phyloP scores from a whole-genome alignment of 2,888 invertebrate species.

The Drosophila aldrichi region DNA sequence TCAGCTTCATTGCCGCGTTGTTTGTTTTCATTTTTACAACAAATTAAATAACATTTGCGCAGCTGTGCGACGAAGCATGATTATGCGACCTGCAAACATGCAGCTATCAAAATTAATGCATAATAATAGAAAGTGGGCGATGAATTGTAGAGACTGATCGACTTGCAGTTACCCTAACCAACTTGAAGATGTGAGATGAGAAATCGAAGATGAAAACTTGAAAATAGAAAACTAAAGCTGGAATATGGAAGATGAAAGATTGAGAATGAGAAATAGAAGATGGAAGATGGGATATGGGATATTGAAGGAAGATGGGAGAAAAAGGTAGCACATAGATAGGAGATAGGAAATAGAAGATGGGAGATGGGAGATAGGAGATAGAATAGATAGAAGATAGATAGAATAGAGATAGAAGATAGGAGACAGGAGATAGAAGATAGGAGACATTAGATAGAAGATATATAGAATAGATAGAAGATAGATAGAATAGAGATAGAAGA shows the following conservation, averaged over 20 bases:
- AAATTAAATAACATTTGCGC: conserved; percentile 61
- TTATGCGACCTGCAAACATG: conserved; percentile 13
- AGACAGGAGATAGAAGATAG: too few relatives aligned
- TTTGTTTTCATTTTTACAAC: background rate
- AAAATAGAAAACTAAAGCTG: background rate
- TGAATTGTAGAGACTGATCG: background rate
- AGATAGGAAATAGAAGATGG: too few relatives aligned
- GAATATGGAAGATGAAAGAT: background rate
- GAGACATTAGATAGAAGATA: too few relatives aligned
- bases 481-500: too few relatives aligned
- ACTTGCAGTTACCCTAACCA: background rate
- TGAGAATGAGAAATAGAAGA: too few relatives aligned
- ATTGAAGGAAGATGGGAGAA: too few relatives aligned
- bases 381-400: too few relatives aligned
- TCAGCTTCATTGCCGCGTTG: conserved; percentile 4
- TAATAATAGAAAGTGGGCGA: background rate
- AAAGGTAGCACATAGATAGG: too few relatives aligned
- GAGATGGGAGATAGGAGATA: too few relatives aligned
- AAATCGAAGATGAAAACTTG: background rate
- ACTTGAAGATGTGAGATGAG: background rate
- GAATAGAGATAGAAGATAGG: too few relatives aligned
- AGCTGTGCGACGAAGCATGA: conserved; percentile 25
- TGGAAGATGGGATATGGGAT: background rate
- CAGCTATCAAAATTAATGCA: conserved; percentile 21
- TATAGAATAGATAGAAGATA: too few relatives aligned